Base-by-base conservation (phyloP, 2,113 vertebrate genomes). In the Heliornis fulica region DNA sequence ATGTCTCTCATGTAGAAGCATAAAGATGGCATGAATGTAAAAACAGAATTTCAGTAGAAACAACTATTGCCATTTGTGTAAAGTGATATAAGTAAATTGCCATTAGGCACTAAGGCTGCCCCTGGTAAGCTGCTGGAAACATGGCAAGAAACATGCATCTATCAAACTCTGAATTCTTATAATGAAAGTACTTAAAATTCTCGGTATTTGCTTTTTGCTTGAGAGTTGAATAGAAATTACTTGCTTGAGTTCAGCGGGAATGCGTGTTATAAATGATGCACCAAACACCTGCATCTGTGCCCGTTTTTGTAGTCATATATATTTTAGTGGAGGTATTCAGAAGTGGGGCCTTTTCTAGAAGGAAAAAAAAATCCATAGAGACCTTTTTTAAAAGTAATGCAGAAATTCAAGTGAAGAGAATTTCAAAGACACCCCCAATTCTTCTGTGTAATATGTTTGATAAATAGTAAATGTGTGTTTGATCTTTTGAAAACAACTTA, bases 401-500 rank as follows among this genome's bases (percentile, higher is more conserved):
- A 90, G 41, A 92, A 91, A 90, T 88, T 86, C 22, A 83, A 66
- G 45, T 41, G 54, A 96, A 82, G 76, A 69, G 32, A 61, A 65
- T 91, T 92, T 93, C 87, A 92, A 90, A 93, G 60, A 46, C 9
- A 1, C 7, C n/a, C 48, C 38, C 12, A 87, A 69, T 87, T 95
- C 54, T 69, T 64, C 13, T 34, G 11, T 18, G 12, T 32, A 17
- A 36, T 64, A 2, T 50, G 43, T 83, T 16, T 89, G 85, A 90
- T 89, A 90, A 94, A 56, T 69, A 59, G 26, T 54, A 84, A 50
- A 82, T 87, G 88, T 87, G 11, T 54, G 82, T 94, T 94, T 94
- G 89, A 85, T 85, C 82, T 96, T 97, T 70, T 38, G 71, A 29
- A 97, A 94, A 92, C 45, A 82, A 8, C 26, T 90, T 43, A 16